These are phyloP conservation scores for Nemapogon koenigi DNA, from an alignment of 2,888 invertebrate genomes.

Conservation along the genomic window DNA sequence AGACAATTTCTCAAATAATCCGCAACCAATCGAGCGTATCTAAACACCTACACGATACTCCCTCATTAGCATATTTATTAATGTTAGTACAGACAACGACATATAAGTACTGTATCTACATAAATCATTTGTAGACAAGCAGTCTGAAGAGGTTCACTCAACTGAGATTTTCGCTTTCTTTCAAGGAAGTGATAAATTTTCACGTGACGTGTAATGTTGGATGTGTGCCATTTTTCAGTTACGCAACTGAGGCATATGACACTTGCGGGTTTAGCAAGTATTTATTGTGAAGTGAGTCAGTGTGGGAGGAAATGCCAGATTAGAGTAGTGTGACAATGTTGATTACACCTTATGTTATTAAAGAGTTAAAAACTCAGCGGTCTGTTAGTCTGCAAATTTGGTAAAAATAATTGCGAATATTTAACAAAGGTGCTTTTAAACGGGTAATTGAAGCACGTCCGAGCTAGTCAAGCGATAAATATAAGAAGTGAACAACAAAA, in stretches of 20 bases:
- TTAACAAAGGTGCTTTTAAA: slow-evolving; percentile 1
- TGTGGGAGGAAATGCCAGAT: slow-evolving; percentile 29
- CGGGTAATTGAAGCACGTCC: slow-evolving; percentile 5
- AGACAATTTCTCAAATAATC: slow-evolving; percentile 32
- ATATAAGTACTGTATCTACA: too few relatives aligned
- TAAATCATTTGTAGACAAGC: slow-evolving; percentile 14
- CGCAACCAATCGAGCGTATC: slow-evolving; percentile 24
- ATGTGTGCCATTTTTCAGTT: slow-evolving; percentile 36
- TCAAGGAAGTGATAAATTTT: slow-evolving; percentile 33
- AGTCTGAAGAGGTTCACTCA: slow-evolving; percentile 23
- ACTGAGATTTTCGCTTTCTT: slow-evolving; percentile 32
- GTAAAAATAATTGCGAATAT: slow-evolving; percentile 26
- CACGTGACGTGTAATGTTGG: slow-evolving; percentile 32
- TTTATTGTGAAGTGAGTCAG: slow-evolving; percentile 23
- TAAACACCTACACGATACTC: slow-evolving; percentile 10
- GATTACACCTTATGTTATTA: neutral
- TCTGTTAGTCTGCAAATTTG: slow-evolving; percentile 40
- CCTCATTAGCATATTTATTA: slow-evolving; percentile 12
- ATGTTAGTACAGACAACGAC: too few relatives aligned
- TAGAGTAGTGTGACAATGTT: slow-evolving; percentile 16
- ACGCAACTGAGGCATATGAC: slow-evolving; percentile 26
- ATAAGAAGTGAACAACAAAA: slow-evolving; percentile 45
- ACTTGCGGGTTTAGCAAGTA: slow-evolving; percentile 19
- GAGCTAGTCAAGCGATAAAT: slow-evolving; percentile 34
- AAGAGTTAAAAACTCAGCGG: slow-evolving; percentile 25